Conservation (phyloP, 1,140 invertebrate species). For the Helicorthomorpha holstii region DNA sequence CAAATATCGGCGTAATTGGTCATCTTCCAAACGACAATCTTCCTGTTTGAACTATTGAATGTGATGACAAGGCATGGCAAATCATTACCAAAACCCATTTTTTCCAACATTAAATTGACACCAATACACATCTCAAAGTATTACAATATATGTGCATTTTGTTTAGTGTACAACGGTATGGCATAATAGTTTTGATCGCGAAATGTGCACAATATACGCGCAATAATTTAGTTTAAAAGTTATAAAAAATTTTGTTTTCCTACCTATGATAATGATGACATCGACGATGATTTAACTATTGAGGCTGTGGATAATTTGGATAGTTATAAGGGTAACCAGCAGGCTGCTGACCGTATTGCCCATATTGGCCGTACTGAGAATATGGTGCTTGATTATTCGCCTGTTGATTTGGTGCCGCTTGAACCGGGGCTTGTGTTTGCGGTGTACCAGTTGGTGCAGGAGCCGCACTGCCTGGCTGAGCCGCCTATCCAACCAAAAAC, state of each 20-base stretch:
- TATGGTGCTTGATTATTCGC: neutral
- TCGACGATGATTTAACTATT: neutral
- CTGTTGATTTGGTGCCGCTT: neutral
- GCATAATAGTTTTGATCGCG: no score
- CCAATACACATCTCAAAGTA: neutral
- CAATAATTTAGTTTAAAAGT: neutral
- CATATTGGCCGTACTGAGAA: conserved; percentile 7
- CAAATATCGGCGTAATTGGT: no score
- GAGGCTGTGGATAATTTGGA: neutral
- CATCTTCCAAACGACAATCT: no score
- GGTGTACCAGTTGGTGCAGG: neutral
- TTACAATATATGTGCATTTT: no score
- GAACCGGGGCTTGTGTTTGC: neutral
- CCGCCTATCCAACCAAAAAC: neutral
- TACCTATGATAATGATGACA: neutral
- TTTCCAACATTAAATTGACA: neutral
- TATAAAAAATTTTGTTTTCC: neutral
- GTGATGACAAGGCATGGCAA: no score
- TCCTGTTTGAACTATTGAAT: no score
- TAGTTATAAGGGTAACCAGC: conserved; percentile 4
- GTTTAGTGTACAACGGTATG: no score
- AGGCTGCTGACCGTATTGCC: conserved; percentile 1
- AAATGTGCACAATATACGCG: neutral
- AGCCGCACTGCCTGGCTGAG: neutral
- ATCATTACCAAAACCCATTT: no score